Base-by-base conservation (phyloP, 2,888 invertebrate species). In the Caenorhabditis becei region DNA sequence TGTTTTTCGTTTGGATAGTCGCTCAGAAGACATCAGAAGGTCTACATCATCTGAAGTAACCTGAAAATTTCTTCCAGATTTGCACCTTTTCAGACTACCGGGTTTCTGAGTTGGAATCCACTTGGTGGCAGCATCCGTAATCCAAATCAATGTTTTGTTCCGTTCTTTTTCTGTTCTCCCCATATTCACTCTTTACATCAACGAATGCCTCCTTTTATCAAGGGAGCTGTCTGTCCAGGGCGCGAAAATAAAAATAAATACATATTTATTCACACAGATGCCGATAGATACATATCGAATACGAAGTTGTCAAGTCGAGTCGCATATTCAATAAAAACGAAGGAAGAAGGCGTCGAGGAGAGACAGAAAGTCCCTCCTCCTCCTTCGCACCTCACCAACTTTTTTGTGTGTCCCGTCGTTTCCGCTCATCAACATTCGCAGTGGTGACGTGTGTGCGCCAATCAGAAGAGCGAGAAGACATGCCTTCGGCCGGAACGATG, bases 351-450 rank as follows among this genome's bases (percentile, higher is more conserved):
- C 20, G 35, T 32, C n/a, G n/a, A n/a, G n/a, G n/a, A n/a, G n/a
- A n/a, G n/a, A n/a, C n/a, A 14, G 11, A 24, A 51, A 7, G 51
- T 32, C 51, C 28, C 18, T 62, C 23, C 32, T n/a, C 26, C 24
- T 35, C 51, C 24, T 20, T 32, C 18, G 20, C 47, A 20, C 26
- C 65, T 35, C 32, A 32, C 28, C n/a, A 28, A n/a, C 37, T 53
- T 28, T 66, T 32, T 16, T 20, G 20, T 41, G 32, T 44, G 47
- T 53, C 35, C 59, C 44, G 44, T 58, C 69, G 24, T 28, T 69
- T 56, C 53, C 58, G 54, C 58, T 49, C 61, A 44, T 44, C 58
- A 41, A 44, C 58, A 32, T 26, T 14, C 28, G 11, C 35, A 16
- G 11, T 16, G 4, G 47, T 47, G 47, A 47, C 47, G 47, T 47